phyloP scores from a whole-genome alignment of 2,113 vertebrate genomes.

The Pomatorhinus ruficollis region DNA sequence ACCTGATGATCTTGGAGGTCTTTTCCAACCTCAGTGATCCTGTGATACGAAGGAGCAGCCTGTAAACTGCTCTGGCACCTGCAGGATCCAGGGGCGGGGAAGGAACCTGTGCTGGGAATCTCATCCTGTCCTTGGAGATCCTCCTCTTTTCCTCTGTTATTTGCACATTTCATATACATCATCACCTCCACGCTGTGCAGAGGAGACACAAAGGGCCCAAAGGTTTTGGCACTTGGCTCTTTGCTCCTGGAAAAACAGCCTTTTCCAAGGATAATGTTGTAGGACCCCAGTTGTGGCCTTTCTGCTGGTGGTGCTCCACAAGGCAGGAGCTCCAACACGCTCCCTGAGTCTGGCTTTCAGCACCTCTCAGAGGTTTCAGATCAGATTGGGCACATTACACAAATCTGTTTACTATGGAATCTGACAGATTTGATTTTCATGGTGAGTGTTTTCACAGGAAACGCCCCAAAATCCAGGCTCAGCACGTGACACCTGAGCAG shows the following conservation, averaged over 20 bases:
- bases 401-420: not conserved
- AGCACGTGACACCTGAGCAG: not conserved
- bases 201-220: not conserved
- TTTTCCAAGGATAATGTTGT: fast-evolving
- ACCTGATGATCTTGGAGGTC: not conserved
- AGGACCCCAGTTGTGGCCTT: not conserved
- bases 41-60: fast-evolving
- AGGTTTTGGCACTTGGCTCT: not conserved
- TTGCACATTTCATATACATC: not conserved
- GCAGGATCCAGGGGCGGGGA: not conserved
- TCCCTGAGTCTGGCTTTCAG: not conserved
- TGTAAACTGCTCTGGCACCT: not conserved
- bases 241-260: too few species aligned
- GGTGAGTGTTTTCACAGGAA: not conserved
- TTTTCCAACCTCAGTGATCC: not conserved
- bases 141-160: not conserved
- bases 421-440: not conserved
- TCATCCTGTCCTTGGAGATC: not conserved
- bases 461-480: not conserved
- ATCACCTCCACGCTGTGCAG: not conserved
- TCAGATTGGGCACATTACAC: not conserved
- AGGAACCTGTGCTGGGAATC: not conserved
- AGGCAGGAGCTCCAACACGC: not conserved
- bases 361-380: not conserved
- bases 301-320: not conserved